phyloP scores from a whole-genome alignment of 2,113 vertebrate species.

The Callorhinus ursinus region DNA sequence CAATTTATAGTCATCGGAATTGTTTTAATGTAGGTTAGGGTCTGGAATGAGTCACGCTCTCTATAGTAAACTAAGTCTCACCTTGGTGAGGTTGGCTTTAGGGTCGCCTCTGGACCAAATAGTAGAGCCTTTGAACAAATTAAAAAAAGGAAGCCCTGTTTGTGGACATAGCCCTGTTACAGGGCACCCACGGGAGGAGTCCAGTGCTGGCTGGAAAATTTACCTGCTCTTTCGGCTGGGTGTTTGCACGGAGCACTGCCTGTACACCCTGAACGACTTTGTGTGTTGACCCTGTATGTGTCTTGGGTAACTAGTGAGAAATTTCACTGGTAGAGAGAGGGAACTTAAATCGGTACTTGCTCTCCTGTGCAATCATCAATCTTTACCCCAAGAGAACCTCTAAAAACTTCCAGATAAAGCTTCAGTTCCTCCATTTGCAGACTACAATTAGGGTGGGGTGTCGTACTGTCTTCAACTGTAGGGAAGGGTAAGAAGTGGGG shows the following conservation, averaged over 20 bases:
- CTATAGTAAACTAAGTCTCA: neutral
- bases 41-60: neutral
- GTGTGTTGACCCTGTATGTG: neutral
- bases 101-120: neutral
- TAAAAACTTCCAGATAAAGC: neutral
- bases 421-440: neutral
- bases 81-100: neutral
- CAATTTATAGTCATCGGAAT: neutral
- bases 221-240: neutral
- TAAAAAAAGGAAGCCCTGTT: neutral
- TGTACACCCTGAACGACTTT: neutral
- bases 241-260: neutral
- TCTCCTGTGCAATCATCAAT: neutral
- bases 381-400: neutral
- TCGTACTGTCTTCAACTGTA: neutral
- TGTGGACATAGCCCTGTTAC: neutral
- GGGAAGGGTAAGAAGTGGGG: neutral
- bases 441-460: neutral
- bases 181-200: accelerated
- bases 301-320: neutral
- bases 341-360: neutral
- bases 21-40: neutral
- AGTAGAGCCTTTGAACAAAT: neutral
- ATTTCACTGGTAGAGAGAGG: neutral
- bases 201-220: neutral